Evolutionary conservation across 2,888 invertebrate species (phyloP), one percentile per base, ranked within the genome.

Genomic region (Dorcus hopei): DNA sequence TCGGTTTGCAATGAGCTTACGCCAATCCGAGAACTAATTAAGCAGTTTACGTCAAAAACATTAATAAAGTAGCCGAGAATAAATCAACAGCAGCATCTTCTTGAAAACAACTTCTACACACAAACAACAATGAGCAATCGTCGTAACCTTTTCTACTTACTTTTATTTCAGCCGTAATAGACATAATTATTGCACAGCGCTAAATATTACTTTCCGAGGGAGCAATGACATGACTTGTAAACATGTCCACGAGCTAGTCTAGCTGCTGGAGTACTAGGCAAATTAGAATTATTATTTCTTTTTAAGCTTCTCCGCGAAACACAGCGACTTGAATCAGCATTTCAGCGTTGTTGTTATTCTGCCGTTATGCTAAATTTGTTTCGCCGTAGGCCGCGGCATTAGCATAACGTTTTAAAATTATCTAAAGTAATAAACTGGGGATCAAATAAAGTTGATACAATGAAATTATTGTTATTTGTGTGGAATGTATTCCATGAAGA

Each of bases 51-150:
- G 26, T 45, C 23, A 45, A 45, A 45, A 45, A 45, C 23, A 23
- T 45, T 23, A 45, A 11, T 45, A 45, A 45, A 45, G 45, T 19
- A 45, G 16, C 45, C 23, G 45, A 33, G 26, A 3, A 33, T 33
- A 33, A 33, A 6, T 33, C 26, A 33, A 45, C 16, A 45, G 16
- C 45, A 45, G 23, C 45, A 45, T 45, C 45, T 16, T 45, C 45
- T 45, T 45, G 45, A 45, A 45, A 45, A 45, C 45, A 45, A 45
- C 45, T 45, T 19, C 16, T 45, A 45, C 45, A 16, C 9, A 23
- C 45, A 45, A 45, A 45, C 45, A 45, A 45, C 23, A 45, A 45
- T 45, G 23, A 45, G 45, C 45, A 45, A 45, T 45, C 41, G 26
- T 33, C 26, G 16, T 45, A 45, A 45, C 45, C 45, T 19, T 45